Percentiles rank a stretch among this genome's conserved stretches.
Conservation (phyloP, 2,113 vertebrate species). For the Mixornis gularis region DNA sequence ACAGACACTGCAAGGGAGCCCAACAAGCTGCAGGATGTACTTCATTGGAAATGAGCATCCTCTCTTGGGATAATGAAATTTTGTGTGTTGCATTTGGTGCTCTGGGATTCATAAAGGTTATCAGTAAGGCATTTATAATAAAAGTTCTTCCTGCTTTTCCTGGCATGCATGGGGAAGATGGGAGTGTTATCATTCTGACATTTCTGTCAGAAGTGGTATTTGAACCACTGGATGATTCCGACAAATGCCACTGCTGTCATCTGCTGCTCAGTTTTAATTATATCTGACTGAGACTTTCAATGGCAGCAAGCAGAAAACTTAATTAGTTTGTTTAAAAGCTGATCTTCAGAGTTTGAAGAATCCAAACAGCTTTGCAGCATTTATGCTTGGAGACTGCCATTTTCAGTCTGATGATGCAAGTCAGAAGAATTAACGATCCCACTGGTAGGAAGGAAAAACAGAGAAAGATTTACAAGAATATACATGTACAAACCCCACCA, state of each 20-base stretch:
- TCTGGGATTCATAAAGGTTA: slow-evolving; percentile 89
- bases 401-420: neutral
- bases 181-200: slow-evolving; percentile 88
- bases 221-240: slow-evolving; percentile 86
- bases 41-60: slow-evolving; percentile 54
- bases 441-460: neutral
- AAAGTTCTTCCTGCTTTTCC: slow-evolving; percentile 62
- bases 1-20: neutral
- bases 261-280: slow-evolving; percentile 88
- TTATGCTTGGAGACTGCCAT: neutral
- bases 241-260: slow-evolving; percentile 97
- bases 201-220: slow-evolving; percentile 94
- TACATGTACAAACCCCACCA: neutral
- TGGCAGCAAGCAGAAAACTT: slow-evolving; percentile 81
- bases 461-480: neutral
- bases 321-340: slow-evolving; percentile 80
- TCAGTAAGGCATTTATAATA: slow-evolving; percentile 80
- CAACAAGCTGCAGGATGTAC: neutral
- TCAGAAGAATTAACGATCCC: slow-evolving; percentile 14
- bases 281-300: slow-evolving; percentile 81
- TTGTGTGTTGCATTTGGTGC: slow-evolving; percentile 68
- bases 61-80: slow-evolving; percentile 73
- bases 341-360: slow-evolving; percentile 55
- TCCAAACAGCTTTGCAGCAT: slow-evolving; percentile 49
- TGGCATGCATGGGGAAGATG: slow-evolving; percentile 56